A percentile compares a stretch with the other conserved stretches of the same genome.
phyloP scores from a whole-genome alignment of 2,113 vertebrate species.

The Prietella phreatophila region DNA sequence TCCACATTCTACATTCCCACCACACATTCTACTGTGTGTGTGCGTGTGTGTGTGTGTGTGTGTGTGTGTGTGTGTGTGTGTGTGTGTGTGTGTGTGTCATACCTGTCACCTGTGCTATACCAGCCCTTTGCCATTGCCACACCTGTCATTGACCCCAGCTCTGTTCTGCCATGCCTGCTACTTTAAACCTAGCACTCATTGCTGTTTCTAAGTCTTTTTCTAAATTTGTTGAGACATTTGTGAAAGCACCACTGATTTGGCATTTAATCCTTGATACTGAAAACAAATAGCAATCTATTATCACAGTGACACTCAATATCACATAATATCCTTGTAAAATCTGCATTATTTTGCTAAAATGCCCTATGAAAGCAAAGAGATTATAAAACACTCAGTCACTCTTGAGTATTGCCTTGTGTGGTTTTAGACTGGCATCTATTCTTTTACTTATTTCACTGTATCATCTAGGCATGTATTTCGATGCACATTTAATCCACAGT shows the following conservation, averaged over 20 bases:
- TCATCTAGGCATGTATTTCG: background rate
- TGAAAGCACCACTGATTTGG: background rate
- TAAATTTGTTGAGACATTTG: background rate
- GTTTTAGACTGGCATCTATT: background rate
- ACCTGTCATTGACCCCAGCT: conserved; percentile 24
- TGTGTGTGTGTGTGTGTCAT: conserved; percentile 27
- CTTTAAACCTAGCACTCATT: background rate
- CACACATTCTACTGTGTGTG: background rate
- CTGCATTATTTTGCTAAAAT: conserved; percentile 16
- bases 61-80: conserved; percentile 11
- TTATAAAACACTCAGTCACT: background rate
- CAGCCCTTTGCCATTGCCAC: conserved; percentile 29
- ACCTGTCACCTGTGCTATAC: conserved; percentile 34
- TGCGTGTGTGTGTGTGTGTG: no score
- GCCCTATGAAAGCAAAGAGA: background rate
- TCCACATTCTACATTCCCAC: conserved; percentile 21
- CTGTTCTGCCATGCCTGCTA: background rate
- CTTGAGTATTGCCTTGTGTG: background rate
- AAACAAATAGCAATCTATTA: background rate
- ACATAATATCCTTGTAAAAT: conserved; percentile 14
- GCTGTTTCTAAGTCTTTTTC: background rate
- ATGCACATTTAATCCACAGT: background rate
- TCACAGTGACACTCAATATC: conserved; percentile 3
- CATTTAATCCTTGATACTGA: background rate
- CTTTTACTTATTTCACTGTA: background rate